Base-by-base conservation (phyloP, 1,140 invertebrate species). In the Solen grandis region DNA sequence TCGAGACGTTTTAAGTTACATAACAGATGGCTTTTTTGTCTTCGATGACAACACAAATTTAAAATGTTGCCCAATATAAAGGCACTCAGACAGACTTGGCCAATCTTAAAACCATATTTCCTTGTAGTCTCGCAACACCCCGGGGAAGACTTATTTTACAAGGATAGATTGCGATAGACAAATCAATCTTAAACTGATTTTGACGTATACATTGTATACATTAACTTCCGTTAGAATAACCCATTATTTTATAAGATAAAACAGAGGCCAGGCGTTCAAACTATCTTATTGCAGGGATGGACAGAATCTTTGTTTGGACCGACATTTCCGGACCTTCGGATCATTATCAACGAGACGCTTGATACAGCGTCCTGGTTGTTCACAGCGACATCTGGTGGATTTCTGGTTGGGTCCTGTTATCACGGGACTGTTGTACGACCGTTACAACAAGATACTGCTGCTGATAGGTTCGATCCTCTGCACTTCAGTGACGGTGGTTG, bases 361-460 rank as follows among this genome's bases (percentile, higher is more conserved):
- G 73, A 63, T 5, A 63, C 59, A 29, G 59, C 73, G 2, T 65
- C 73, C 25, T 76, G 73, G 73, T 46, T 76, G 8, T 29, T 76
- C 27, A 76, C 73, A 35, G 60, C 60, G 4, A 33, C 59, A 2
- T 27, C 73, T 19, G 38, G 46, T 13, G 73, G 73, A 1, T 76
- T 50, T 46, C 22, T 76, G 31, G n/a, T 76, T 35, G 73, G 73
- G 29, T 63, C 73, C 46, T n/a, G 46, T 22, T 4, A n/a, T 76
- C 5, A 65, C 59, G 22, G 73, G 73, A 25, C 2, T 76, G 16
- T 35, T 76, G 38, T 76, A 65, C n/a, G 73, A 76, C 38, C 31
- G 38, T 16, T 76, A 65, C 60, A 41, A 76, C 73, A 46, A 50
- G 38, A 35, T 76, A 5, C 8, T 76, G 16, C 10, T 73, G 1